These are phyloP conservation scores for Scaptodrosophila lebanonensis DNA, from an alignment of 1,140 invertebrate genomes.

Conservation along the genomic window DNA sequence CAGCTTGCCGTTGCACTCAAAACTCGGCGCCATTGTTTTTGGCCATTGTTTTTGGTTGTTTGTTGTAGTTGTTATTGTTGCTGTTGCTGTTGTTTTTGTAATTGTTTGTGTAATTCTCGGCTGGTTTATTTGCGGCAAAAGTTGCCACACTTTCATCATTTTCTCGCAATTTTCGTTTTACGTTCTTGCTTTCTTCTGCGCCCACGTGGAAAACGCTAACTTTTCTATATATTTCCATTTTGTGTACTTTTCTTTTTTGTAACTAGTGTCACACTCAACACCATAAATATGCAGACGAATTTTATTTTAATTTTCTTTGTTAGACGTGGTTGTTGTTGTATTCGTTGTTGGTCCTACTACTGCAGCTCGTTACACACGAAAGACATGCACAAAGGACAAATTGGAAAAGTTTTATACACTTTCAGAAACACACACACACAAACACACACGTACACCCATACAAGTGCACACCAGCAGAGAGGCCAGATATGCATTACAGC, in stretches of 20 bases:
- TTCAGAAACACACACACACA: conserved; percentile 17
- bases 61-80: too few relatives aligned
- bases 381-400: conserved; percentile 55
- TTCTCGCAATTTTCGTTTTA: conserved; percentile 46
- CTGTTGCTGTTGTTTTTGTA: conserved; percentile 10
- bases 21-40: conserved; percentile 20
- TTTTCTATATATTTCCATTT: too few relatives aligned
- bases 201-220: conserved; percentile 33
- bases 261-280: conserved; percentile 30
- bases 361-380: conserved; percentile 43
- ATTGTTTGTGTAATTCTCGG: conserved; percentile 21
- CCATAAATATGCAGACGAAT: conserved; percentile 54
- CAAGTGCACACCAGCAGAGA: not conserved
- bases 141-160: conserved; percentile 48
- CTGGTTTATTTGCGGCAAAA: conserved; percentile 40
- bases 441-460: conserved; percentile 5
- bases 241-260: conserved; percentile 8
- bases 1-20: conserved; percentile 12
- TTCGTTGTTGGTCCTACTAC: conserved; percentile 11
- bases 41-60: too few relatives aligned
- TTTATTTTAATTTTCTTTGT: conserved; percentile 50
- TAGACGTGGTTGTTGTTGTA: conserved; percentile 10
- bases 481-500: conserved; percentile 7
- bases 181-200: not conserved
- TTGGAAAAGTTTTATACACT: conserved; percentile 51